Evolutionary conservation across 1,140 invertebrate species (phyloP).

Genomic region (Caenorhabditis remanei): DNA sequence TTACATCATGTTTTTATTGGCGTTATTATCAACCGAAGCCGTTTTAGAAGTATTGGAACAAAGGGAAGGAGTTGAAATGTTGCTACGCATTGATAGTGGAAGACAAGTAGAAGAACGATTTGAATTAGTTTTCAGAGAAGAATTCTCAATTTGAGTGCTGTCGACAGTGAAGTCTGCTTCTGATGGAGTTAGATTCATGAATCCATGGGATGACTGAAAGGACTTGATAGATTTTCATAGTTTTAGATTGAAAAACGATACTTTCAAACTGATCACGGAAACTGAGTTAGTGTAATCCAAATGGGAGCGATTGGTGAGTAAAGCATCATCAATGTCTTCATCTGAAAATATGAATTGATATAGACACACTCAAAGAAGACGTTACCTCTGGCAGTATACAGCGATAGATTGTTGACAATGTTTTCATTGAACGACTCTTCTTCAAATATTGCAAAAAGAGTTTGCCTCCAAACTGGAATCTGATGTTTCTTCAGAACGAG

Average conservation of each 20-base stretch:
- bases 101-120: slow-evolving; percentile 36
- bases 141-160: background rate
- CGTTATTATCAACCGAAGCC: background rate
- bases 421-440: background rate
- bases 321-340: background rate
- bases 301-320: background rate
- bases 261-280: background rate
- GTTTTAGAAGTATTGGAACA: background rate
- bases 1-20: background rate
- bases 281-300: background rate
- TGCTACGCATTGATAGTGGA: background rate
- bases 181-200: background rate
- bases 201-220: slow-evolving; percentile 14
- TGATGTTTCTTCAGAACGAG: background rate
- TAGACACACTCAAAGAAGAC: background rate
- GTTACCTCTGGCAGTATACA: slow-evolving; percentile 19
- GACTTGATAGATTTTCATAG: background rate
- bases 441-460: slow-evolving; percentile 13
- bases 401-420: background rate
- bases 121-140: slow-evolving; percentile 12
- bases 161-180: background rate
- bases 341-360: background rate
- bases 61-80: background rate
- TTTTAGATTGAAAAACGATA: background rate
- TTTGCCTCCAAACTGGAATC: slow-evolving; percentile 20